A percentile compares a stretch with the other conserved stretches of the same genome.
These are phyloP conservation scores for Pelusios castaneus DNA, from an alignment of 2,113 vertebrate genomes.

Conservation along the genomic window DNA sequence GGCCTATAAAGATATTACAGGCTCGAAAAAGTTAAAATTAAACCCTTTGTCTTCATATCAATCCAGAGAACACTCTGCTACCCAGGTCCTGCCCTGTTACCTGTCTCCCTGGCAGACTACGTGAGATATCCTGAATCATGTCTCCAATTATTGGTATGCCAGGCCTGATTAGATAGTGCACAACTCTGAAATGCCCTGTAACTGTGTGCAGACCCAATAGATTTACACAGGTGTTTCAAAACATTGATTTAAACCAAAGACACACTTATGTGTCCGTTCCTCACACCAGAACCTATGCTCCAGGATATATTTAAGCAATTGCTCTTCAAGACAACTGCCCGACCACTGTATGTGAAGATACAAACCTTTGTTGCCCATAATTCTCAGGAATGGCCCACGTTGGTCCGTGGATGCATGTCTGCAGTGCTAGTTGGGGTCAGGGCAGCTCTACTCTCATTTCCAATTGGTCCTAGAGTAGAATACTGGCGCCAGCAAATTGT, in stretches of 20 bases:
- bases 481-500: neutral
- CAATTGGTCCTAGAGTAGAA: accelerated
- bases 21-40: constrained; percentile 32
- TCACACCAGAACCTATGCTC: neutral
- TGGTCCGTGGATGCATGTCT: neutral
- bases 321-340: neutral
- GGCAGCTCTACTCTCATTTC: accelerated
- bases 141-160: neutral
- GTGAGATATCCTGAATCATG: accelerated
- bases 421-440: neutral
- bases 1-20: neutral
- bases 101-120: accelerated
- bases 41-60: accelerated
- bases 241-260: accelerated
- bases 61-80: neutral
- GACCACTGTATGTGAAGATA: accelerated
- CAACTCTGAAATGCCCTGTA: neutral
- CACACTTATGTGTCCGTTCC: accelerated
- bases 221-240: neutral
- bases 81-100: neutral
- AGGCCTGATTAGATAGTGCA: neutral
- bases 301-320: neutral
- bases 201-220: neutral
- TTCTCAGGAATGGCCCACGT: neutral
- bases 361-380: neutral